These are phyloP conservation scores for Cheilosia scutellata DNA, from an alignment of 2,888 invertebrate species.

Conservation along the genomic window DNA sequence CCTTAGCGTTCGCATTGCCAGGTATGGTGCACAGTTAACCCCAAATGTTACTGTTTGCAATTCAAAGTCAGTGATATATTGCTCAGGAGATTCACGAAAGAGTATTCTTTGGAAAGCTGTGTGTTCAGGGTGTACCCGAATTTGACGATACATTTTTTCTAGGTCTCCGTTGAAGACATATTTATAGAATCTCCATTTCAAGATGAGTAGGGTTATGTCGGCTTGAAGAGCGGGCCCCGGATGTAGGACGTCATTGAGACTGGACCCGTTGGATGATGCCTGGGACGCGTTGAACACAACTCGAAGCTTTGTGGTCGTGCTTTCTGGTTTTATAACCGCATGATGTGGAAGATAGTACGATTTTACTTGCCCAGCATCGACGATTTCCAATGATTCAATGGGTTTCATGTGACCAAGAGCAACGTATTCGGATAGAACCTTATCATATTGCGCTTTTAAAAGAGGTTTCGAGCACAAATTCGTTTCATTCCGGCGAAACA, in stretches of 20 bases:
- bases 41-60: constrained; percentile 3
- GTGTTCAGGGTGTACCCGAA: constrained; percentile 15
- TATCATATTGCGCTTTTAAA: constrained; percentile 19
- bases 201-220: constrained; percentile 7
- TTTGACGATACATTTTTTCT: constrained; percentile 36
- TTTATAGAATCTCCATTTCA: constrained; percentile 20
- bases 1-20: background rate
- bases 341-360: constrained; percentile 41
- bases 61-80: constrained; percentile 1
- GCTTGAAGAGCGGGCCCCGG: constrained; percentile 7
- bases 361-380: background rate
- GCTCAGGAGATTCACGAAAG: background rate
- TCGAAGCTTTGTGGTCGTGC: constrained; percentile 1
- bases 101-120: constrained; percentile 23
- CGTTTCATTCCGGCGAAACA: constrained; percentile 13
- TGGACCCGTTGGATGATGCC: background rate
- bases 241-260: constrained; percentile 6
- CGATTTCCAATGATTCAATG: background rate
- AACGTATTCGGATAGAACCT: constrained; percentile 28
- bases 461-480: background rate
- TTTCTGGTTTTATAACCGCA: constrained; percentile 8
- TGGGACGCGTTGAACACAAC: constrained; percentile 22
- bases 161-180: constrained; percentile 24
- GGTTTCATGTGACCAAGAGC: constrained; percentile 9
- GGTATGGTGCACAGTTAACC: constrained; percentile 4